These are phyloP conservation scores for Microcebus jonahi DNA, from an alignment of 2,113 vertebrate species.

Conservation along the genomic window DNA sequence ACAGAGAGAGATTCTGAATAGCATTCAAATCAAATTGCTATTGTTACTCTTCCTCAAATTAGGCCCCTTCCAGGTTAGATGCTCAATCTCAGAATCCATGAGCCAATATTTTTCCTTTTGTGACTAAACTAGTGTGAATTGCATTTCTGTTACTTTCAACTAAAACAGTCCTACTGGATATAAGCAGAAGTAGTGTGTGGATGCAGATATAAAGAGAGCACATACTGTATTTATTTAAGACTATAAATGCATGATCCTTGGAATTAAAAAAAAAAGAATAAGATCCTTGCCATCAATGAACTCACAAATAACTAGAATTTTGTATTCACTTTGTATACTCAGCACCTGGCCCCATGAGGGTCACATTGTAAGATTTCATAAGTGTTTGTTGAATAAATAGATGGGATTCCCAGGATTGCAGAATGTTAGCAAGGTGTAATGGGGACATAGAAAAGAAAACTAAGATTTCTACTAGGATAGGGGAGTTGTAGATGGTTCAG, in stretches of 20 bases:
- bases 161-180: neutral
- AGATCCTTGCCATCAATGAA: neutral
- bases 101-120: neutral
- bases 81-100: neutral
- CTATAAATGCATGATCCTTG: neutral
- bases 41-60: neutral
- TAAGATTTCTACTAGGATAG: neutral
- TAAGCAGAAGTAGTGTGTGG: neutral
- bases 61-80: neutral
- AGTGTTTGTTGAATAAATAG: neutral
- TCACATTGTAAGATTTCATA: neutral
- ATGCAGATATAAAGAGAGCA: neutral
- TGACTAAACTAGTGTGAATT: neutral
- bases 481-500: neutral
- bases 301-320: neutral
- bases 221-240: neutral
- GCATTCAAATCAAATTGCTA: neutral
- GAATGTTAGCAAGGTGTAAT: neutral
- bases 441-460: neutral
- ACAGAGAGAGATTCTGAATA: neutral
- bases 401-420: neutral
- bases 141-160: neutral
- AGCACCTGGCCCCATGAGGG: too few species aligned
- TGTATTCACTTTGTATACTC: neutral
- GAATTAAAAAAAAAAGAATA: neutral